These are phyloP conservation scores for Rhinophrynus dorsalis DNA, from an alignment of 2,797 vertebrate species.

Conservation along the genomic window DNA sequence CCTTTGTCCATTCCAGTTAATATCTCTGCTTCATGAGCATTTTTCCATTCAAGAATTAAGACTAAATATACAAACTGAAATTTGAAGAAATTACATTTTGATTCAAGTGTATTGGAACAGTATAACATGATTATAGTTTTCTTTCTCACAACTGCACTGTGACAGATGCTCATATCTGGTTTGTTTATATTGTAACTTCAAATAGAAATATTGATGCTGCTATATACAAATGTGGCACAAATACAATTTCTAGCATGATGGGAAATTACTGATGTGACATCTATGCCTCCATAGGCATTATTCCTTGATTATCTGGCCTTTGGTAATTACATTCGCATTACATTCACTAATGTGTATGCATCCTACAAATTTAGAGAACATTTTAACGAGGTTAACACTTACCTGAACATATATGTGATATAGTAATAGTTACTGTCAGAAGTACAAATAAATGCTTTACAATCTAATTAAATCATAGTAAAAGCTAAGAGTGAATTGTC, in stretches of 20 bases:
- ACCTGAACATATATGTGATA: no score
- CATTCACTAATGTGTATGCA: no score
- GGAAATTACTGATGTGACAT: slow-evolving; percentile 32
- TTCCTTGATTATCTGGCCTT: background rate
- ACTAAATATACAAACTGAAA: slow-evolving; percentile 7
- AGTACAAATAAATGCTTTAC: no score
- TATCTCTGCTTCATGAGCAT: background rate
- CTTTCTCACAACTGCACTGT: slow-evolving; percentile 8
- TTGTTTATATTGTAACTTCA: slow-evolving; percentile 24
- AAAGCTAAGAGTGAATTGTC: no score
- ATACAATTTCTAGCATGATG: slow-evolving; percentile 31
- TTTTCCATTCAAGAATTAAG: background rate
- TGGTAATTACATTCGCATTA: background rate
- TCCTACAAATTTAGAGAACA: no score
- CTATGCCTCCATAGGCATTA: slow-evolving; percentile 19
- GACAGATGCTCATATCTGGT: slow-evolving; percentile 41
- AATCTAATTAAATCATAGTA: no score
- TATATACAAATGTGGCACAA: slow-evolving; percentile 27
- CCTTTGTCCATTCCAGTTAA: background rate
- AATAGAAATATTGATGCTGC: slow-evolving; percentile 29
- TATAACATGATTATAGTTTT: slow-evolving; percentile 27
- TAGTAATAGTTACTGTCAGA: no score
- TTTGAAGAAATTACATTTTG: slow-evolving; percentile 35
- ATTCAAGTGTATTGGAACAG: slow-evolving; percentile 39
- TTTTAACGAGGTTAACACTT: no score